A percentile compares a stretch with the other conserved stretches of the same genome.
phyloP scores from a whole-genome alignment of 2,888 invertebrate species.

The Caenorhabditis auriculariae region DNA sequence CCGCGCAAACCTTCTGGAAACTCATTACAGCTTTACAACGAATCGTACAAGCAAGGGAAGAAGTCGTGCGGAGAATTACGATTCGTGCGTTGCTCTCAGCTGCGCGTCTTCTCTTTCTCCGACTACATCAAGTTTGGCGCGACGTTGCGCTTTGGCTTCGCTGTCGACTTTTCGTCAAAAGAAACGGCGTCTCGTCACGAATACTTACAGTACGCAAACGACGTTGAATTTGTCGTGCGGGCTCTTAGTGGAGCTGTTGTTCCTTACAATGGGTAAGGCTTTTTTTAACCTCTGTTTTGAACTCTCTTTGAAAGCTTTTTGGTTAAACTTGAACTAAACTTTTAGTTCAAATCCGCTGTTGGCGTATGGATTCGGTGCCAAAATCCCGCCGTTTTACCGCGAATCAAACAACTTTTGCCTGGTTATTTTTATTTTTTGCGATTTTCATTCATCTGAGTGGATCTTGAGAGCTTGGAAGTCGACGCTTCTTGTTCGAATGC shows the following conservation, averaged over 20 bases:
- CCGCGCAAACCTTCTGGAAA: no score
- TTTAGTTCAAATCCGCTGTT: slow-evolving; percentile 39
- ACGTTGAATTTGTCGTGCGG: slow-evolving; percentile 49
- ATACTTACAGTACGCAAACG: slow-evolving; percentile 36
- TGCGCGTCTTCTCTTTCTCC: slow-evolving; percentile 44
- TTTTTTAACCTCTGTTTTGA: no score
- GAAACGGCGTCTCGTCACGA: slow-evolving; percentile 32
- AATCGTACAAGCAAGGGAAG: slow-evolving; percentile 22
- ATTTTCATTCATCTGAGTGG: no score
- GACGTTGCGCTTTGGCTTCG: slow-evolving; percentile 41
- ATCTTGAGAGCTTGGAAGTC: slow-evolving; percentile 47
- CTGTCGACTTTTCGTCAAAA: slow-evolving; percentile 49
- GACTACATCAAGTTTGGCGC: slow-evolving; percentile 42
- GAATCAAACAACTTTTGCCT: slow-evolving; percentile 54
- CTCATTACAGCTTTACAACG: slow-evolving; percentile 21
- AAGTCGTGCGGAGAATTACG: slow-evolving; percentile 47
- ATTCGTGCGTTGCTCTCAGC: slow-evolving; percentile 36
- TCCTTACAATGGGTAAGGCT: slow-evolving; percentile 31
- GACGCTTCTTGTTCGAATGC: slow-evolving; percentile 49
- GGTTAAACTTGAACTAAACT: slow-evolving; percentile 7
- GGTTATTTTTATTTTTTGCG: no score
- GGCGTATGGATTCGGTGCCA: slow-evolving; percentile 53
- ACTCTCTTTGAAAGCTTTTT: no score
- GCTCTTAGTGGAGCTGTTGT: slow-evolving; percentile 40
- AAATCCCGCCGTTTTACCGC: slow-evolving; percentile 50